Conservation (phyloP, 2,113 vertebrate genomes). For the Rhinogobius similis region DNA sequence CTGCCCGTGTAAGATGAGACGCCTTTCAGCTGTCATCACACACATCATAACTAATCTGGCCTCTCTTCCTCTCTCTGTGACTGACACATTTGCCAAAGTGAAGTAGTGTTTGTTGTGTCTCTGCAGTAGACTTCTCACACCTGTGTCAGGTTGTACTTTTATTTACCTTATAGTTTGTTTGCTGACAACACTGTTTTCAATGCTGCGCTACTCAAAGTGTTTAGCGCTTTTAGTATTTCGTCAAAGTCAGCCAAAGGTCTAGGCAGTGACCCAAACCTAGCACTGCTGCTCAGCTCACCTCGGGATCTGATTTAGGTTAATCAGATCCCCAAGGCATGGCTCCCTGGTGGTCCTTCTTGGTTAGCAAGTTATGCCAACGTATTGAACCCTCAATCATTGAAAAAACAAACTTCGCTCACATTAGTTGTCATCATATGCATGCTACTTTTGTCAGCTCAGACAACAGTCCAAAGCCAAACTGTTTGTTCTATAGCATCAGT, state of each 20-base stretch:
- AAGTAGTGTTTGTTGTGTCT: slow-evolving; percentile 37
- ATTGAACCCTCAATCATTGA: background rate
- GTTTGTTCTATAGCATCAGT: no score
- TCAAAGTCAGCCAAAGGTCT: slow-evolving; percentile 41
- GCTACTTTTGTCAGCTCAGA: no score
- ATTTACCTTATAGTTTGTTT: slow-evolving; percentile 9
- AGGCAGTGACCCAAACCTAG: slow-evolving; percentile 49
- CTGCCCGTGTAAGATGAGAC: slow-evolving; percentile 55
- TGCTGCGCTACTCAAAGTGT: slow-evolving; percentile 19
- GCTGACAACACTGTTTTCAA: slow-evolving; percentile 11
- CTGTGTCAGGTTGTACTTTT: slow-evolving; percentile 8
- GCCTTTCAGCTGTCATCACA: slow-evolving; percentile 54
- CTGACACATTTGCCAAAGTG: slow-evolving; percentile 43
- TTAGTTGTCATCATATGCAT: background rate
- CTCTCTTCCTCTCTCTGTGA: slow-evolving; percentile 46
- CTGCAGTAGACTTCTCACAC: slow-evolving; percentile 31
- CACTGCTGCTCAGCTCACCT: slow-evolving; percentile 19
- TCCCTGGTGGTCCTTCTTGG: slow-evolving; percentile 63
- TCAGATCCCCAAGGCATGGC: slow-evolving; percentile 10
- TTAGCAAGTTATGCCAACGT: slow-evolving; percentile 22
- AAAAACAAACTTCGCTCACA: background rate
- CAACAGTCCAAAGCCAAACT: no score
- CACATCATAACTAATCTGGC: slow-evolving; percentile 59
- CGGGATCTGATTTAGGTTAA: slow-evolving; percentile 41
- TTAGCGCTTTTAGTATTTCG: slow-evolving; percentile 31